Evolutionary conservation across 1,140 invertebrate genomes (phyloP).

Genomic region (Lepidurus couesii): DNA sequence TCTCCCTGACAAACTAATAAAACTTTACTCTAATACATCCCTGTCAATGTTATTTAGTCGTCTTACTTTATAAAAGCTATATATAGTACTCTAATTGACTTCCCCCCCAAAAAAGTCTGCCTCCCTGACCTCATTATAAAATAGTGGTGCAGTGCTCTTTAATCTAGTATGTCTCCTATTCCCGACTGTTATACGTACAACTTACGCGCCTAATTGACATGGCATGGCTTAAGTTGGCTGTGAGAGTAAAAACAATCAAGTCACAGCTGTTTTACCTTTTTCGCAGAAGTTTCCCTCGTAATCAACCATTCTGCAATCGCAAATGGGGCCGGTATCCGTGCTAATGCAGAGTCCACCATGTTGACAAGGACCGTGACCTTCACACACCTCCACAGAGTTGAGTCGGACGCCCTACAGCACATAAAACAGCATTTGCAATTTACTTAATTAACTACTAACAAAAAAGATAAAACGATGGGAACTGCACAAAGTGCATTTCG

Average conservation of each 20-base stretch:
- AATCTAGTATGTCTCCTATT: no score
- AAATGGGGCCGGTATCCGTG: conserved; percentile 84
- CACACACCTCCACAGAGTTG: conserved; percentile 68
- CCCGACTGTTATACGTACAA: no score
- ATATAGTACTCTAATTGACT: not conserved
- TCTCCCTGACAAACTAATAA: not conserved
- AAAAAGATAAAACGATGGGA: no score
- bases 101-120: no score
- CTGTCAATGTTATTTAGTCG: not conserved
- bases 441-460: no score
- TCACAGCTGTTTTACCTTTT: conserved; percentile 62
- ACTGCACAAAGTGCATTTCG: no score
- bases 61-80: not conserved
- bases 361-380: conserved; percentile 80
- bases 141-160: no score
- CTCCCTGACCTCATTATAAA: no score
- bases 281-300: conserved; percentile 89
- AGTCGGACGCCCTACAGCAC: conserved; percentile 55
- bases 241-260: not conserved
- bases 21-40: not conserved
- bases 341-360: conserved; percentile 91
- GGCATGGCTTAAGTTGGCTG: no score
- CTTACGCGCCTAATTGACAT: no score
- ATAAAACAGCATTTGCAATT: conserved; percentile 32
- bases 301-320: conserved; percentile 83